Conservation (phyloP, 2,797 vertebrate species). For the Tangara arthus region DNA sequence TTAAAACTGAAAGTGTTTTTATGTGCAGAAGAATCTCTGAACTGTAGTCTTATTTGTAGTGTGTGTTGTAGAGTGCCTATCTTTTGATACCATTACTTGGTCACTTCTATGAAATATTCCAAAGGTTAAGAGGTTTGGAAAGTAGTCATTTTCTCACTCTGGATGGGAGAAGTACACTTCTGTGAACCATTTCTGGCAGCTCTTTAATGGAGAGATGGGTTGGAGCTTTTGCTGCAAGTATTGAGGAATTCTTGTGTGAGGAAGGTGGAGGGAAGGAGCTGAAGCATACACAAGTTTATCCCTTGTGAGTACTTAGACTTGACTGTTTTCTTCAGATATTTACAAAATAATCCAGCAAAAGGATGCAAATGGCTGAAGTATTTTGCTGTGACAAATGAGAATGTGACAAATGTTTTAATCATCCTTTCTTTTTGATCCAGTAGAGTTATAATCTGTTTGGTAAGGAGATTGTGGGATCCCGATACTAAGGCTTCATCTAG, state of each 20-base stretch:
- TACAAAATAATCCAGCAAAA: neutral
- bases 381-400: neutral
- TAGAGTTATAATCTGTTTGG: neutral
- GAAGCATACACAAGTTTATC: neutral
- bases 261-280: neutral
- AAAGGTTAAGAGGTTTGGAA: neutral
- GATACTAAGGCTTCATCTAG: neutral
- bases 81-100: neutral
- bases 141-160: neutral
- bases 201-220: neutral
- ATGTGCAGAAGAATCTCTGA: neutral
- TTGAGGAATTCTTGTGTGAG: neutral
- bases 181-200: neutral
- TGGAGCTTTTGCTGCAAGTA: neutral
- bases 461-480: neutral
- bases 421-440: neutral
- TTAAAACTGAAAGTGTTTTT: neutral
- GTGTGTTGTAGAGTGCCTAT: neutral
- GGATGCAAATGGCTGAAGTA: neutral
- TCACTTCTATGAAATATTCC: neutral
- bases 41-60: neutral
- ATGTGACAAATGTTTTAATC: no score
- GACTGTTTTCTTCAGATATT: neutral
- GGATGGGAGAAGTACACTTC: neutral
- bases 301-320: neutral